phyloP scores from a whole-genome alignment of 1,140 invertebrate genomes.

The Drosophila mayri region DNA sequence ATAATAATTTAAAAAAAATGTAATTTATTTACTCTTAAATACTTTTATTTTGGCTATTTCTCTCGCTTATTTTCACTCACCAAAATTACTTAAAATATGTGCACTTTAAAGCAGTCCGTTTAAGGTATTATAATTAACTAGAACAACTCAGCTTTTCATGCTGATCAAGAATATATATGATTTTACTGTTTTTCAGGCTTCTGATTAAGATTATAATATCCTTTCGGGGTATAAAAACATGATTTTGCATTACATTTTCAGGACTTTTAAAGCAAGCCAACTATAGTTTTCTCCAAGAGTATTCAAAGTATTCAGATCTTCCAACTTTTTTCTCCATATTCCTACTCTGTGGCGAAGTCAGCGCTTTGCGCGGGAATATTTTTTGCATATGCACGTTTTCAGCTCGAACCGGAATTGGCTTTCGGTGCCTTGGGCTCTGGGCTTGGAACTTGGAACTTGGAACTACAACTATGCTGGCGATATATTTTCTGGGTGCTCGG shows the following conservation, averaged over 20 bases:
- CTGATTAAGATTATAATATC: neutral
- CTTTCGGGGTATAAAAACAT: neutral
- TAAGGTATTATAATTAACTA: no score
- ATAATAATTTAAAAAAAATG: no score
- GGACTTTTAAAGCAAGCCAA: neutral
- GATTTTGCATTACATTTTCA: no score
- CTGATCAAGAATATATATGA: no score
- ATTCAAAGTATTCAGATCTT: neutral
- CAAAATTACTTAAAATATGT: no score
- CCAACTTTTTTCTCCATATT: neutral
- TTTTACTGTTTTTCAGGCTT: neutral
- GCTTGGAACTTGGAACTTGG: conserved; percentile 12
- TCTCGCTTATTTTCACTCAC: no score
- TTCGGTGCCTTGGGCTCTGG: conserved; percentile 8
- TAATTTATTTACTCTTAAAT: no score
- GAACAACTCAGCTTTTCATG: no score
- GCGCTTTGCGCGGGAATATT: conserved; percentile 12
- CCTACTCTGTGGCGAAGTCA: neutral
- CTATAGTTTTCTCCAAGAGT: neutral
- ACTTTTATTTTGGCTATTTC: no score
- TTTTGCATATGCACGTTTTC: conserved; percentile 19
- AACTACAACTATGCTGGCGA: conserved; percentile 14
- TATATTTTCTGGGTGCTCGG: conserved; percentile 10
- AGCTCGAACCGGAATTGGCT: conserved; percentile 8
- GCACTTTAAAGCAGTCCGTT: no score